Percentiles rank a stretch among this genome's conserved stretches.
These are phyloP conservation scores for Pagrus major DNA, from an alignment of 2,113 vertebrate genomes.

Conservation along the genomic window DNA sequence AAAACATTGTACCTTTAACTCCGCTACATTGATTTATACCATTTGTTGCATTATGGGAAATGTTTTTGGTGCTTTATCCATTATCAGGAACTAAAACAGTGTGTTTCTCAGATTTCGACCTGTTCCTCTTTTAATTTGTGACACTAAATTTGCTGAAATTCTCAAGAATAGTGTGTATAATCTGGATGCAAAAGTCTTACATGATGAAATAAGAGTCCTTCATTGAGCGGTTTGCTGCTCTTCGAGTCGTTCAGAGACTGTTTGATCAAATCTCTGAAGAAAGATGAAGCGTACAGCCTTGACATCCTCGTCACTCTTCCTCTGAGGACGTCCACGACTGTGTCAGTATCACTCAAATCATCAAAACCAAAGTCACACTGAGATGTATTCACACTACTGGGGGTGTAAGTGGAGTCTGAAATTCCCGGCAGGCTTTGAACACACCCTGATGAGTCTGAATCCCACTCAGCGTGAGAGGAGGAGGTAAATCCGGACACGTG, in stretches of 20 bases:
- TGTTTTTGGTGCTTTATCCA: too few species aligned
- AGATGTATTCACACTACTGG: background rate
- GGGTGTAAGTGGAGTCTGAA: conserved; percentile 16
- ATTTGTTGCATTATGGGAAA: background rate
- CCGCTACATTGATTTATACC: background rate
- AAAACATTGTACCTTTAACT: background rate
- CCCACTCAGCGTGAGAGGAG: conserved; percentile 21
- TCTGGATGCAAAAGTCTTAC: too few species aligned
- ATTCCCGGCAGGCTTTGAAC: conserved; percentile 46
- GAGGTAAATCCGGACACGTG: conserved; percentile 56
- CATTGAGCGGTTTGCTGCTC: conserved; percentile 76
- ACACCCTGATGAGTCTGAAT: conserved; percentile 30
- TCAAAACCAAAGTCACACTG: conserved; percentile 8
- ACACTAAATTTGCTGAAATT: too few species aligned
- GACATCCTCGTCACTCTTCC: conserved; percentile 87
- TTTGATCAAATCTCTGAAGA: conserved; percentile 85
- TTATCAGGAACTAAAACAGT: too few species aligned
- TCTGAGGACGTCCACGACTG: conserved; percentile 82
- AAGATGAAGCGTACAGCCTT: conserved; percentile 79
- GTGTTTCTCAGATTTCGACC: too few species aligned
- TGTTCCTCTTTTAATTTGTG: too few species aligned
- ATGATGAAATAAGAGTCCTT: conserved; percentile 91
- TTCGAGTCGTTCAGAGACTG: conserved; percentile 63
- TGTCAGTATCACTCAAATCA: conserved; percentile 35
- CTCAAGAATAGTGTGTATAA: too few species aligned